phyloP scores from a whole-genome alignment of 2,113 vertebrate species.

The Pitta sordida region DNA sequence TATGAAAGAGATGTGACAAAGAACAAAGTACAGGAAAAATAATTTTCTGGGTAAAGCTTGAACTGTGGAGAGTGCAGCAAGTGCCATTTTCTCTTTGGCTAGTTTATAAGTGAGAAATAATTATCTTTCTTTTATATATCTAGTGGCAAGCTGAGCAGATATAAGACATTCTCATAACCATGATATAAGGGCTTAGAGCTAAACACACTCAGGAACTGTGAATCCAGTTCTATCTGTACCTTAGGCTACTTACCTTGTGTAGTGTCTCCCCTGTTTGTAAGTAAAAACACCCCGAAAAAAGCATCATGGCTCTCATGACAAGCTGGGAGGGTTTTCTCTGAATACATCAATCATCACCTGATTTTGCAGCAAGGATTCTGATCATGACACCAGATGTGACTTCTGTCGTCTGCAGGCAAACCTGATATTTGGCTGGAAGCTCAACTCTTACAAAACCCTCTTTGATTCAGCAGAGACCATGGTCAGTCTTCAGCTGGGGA shows the following conservation, averaged over 20 bases:
- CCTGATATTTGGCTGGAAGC: conserved; percentile 92
- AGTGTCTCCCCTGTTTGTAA: neutral
- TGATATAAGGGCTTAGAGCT: neutral
- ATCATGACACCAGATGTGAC: neutral
- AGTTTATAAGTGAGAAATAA: neutral
- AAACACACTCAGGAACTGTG: neutral
- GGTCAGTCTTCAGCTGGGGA: conserved; percentile 91
- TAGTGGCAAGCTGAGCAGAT: neutral
- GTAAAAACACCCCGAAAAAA: neutral
- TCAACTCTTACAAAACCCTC: conserved; percentile 89
- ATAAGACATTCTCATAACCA: neutral
- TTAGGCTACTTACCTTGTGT: neutral
- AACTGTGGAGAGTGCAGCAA: neutral
- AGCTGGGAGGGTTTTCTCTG: neutral
- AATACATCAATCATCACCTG: neutral
- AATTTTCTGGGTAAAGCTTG: neutral
- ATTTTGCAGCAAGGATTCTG: neutral
- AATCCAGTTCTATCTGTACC: neutral
- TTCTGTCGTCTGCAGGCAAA: conserved; percentile 81
- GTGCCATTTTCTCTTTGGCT: neutral
- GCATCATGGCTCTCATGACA: neutral
- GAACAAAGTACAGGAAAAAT: neutral
- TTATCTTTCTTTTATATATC: neutral
- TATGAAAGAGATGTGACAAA: neutral
- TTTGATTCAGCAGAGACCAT: conserved; percentile 87